A percentile compares a stretch with the other conserved stretches of the same genome.
phyloP scores from a whole-genome alignment of 1,140 invertebrate genomes.

The Reticulitermes speratus region DNA sequence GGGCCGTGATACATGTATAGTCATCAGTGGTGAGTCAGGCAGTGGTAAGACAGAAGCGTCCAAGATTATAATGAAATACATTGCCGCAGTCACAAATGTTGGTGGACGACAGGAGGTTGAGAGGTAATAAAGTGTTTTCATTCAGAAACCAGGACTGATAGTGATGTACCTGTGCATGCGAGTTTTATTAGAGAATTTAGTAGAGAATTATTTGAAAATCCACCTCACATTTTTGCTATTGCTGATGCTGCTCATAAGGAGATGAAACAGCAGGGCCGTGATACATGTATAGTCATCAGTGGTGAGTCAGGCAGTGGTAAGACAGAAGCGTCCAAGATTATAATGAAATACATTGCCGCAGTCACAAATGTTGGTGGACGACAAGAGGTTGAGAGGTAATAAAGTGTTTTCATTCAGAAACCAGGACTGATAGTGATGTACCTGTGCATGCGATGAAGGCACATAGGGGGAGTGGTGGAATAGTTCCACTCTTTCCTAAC shows the following conservation, averaged over 20 bases:
- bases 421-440: background rate
- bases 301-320: conserved; percentile 96
- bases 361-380: conserved; percentile 90
- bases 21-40: conserved; percentile 95
- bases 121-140: conserved; percentile 58
- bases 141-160: background rate
- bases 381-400: conserved; percentile 92
- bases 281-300: conserved; percentile 95
- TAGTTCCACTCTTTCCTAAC: too few relatives aligned
- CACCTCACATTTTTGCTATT: conserved; percentile 93
- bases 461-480: too few relatives aligned
- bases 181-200: too few relatives aligned
- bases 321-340: conserved; percentile 98
- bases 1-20: conserved; percentile 90
- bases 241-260: conserved; percentile 91
- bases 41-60: conserved; percentile 97
- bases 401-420: background rate
- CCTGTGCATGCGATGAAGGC: too few relatives aligned
- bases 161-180: background rate
- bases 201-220: conserved; percentile 89
- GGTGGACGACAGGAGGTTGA: conserved; percentile 92
- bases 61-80: conserved; percentile 99
- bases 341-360: conserved; percentile 98
- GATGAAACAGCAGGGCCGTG: conserved; percentile 83
- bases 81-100: conserved; percentile 94